Conservation (phyloP, 2,797 vertebrate species). For the Podarcis siculus region DNA sequence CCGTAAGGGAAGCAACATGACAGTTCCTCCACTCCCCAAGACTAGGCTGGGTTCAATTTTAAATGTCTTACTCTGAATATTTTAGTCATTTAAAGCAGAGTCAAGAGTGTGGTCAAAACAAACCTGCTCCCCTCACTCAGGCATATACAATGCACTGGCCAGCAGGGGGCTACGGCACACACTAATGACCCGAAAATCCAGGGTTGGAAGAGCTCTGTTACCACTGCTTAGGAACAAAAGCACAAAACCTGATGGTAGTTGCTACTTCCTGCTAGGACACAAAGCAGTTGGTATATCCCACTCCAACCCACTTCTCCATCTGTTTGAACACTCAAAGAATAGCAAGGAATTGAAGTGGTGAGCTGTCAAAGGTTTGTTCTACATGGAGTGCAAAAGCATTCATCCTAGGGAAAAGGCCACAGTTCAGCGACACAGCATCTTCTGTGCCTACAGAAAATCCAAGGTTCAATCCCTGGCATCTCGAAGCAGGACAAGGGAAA, state of each 20-base stretch:
- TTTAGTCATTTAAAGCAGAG: background rate
- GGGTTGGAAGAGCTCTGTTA: background rate
- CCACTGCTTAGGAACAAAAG: background rate
- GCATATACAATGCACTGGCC: background rate
- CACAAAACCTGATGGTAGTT: background rate
- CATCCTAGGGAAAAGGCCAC: too few species aligned
- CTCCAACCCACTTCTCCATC: background rate
- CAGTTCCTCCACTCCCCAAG: background rate
- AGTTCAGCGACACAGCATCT: too few species aligned
- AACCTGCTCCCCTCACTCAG: background rate
- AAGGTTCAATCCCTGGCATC: too few species aligned
- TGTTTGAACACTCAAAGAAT: background rate
- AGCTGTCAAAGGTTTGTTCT: background rate
- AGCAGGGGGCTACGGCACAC: conserved; percentile 4
- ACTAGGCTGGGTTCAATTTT: background rate
- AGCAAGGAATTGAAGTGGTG: background rate
- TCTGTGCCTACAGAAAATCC: too few species aligned
- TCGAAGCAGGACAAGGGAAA: background rate
- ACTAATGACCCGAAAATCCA: background rate
- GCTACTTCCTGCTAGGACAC: background rate
- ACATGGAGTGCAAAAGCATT: background rate
- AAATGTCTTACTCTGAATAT: background rate
- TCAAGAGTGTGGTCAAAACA: background rate
- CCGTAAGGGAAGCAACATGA: background rate
- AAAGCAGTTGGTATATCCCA: background rate